These are phyloP conservation scores for Chaitophorus viminalis DNA, from an alignment of 2,888 invertebrate genomes.

Conservation along the genomic window DNA sequence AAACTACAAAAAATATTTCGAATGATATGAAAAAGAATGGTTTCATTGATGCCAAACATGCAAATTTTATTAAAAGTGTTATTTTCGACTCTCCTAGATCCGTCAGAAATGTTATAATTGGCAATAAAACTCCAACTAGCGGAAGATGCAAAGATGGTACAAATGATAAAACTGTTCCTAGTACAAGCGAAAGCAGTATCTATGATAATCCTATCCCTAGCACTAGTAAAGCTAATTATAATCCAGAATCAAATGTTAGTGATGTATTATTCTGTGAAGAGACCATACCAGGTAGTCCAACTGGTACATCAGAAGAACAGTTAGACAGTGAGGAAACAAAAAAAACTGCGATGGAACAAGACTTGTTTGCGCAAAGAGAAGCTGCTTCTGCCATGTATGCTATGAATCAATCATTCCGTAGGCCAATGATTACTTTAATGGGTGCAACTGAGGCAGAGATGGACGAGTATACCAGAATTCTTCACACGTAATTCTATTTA, in stretches of 20 bases:
- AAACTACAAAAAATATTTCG: not conserved
- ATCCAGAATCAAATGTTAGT: slow-evolving; percentile 29
- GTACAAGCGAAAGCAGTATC: slow-evolving; percentile 7
- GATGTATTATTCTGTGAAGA: slow-evolving; percentile 83
- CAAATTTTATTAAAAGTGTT: not conserved
- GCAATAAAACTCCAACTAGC: not conserved
- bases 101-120: not conserved
- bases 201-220: not conserved
- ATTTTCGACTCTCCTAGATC: not conserved
- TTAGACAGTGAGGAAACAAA: slow-evolving; percentile 34
- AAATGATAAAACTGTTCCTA: not conserved
- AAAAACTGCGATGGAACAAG: not conserved
- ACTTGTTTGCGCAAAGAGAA: slow-evolving; percentile 13
- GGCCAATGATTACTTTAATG: slow-evolving; percentile 4
- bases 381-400: slow-evolving; percentile 20
- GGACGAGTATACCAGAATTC: slow-evolving; percentile 9
- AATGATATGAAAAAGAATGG: not conserved
- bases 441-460: not conserved
- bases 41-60: not conserved
- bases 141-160: not conserved
- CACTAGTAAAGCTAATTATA: slow-evolving; percentile 8
- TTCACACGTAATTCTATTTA: slow-evolving; percentile 28
- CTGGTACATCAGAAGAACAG: slow-evolving; percentile 71
- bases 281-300: slow-evolving; percentile 90
- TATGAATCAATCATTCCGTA: slow-evolving; percentile 30